These are phyloP conservation scores for Pangasianodon hypophthalmus DNA, from an alignment of 2,113 vertebrate genomes.

Conservation along the genomic window DNA sequence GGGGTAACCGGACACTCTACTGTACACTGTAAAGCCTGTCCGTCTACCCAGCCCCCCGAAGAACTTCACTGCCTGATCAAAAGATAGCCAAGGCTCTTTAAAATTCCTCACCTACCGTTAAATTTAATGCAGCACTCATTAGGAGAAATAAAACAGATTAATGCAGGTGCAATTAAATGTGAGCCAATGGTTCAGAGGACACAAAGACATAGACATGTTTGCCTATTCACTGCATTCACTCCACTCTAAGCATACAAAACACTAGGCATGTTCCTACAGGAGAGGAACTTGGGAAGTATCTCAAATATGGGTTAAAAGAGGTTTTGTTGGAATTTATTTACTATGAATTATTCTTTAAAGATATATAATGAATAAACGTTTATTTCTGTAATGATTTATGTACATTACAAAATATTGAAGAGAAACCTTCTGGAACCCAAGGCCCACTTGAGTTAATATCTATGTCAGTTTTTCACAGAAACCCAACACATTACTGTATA, in stretches of 20 bases:
- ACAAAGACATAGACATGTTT: conserved; percentile 68
- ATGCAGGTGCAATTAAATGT: conserved; percentile 77
- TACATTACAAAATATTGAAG: neutral
- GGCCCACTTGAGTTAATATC: conserved; percentile 50
- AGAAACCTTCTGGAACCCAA: conserved; percentile 21
- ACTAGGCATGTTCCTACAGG: conserved; percentile 33
- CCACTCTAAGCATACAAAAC: conserved; percentile 60
- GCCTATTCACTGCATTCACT: conserved; percentile 59
- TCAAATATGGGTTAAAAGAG: neutral
- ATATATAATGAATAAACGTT: conserved; percentile 1
- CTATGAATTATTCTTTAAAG: neutral
- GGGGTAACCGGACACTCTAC: conserved; percentile 77
- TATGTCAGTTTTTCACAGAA: conserved; percentile 62
- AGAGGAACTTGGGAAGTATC: neutral
- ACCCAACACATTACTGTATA: conserved; percentile 49
- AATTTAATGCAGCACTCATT: conserved; percentile 78
- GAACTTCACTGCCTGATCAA: conserved; percentile 77
- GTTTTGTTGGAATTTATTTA: neutral
- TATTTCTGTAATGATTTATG: neutral
- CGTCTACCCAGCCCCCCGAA: conserved; percentile 57
- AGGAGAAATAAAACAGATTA: conserved; percentile 80
- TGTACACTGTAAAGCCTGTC: conserved; percentile 78
- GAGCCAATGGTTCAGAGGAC: conserved; percentile 70
- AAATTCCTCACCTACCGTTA: conserved; percentile 81
- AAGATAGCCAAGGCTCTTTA: conserved; percentile 76